Evolutionary conservation across 1,140 invertebrate species (phyloP).

Genomic region (Oscheius sp.): DNA sequence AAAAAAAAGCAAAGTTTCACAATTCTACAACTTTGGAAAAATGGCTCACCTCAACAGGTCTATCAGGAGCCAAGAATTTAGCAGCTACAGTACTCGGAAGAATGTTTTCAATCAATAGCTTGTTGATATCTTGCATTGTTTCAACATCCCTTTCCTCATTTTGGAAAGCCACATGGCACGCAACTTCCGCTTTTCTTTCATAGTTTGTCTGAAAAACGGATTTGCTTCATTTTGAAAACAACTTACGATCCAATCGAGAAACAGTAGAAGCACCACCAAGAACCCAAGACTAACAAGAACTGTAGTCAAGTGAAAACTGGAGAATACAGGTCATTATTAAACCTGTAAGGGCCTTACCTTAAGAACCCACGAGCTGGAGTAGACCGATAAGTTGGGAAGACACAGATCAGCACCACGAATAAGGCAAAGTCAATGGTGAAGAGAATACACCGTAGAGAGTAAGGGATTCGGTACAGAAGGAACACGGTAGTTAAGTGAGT

Average conservation of each 20-base stretch:
- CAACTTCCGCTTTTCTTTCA: slow-evolving; percentile 55
- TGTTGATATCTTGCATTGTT: slow-evolving; percentile 79
- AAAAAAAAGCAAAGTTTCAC: slow-evolving; percentile 12
- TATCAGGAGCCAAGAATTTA: slow-evolving; percentile 75
- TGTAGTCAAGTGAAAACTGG: slow-evolving; percentile 57
- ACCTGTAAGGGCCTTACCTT: slow-evolving; percentile 24
- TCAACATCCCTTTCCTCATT: slow-evolving; percentile 88
- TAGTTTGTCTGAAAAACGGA: slow-evolving; percentile 55
- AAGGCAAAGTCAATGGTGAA: slow-evolving; percentile 17
- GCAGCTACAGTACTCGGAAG: slow-evolving; percentile 86
- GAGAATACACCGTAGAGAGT: slow-evolving; percentile 52
- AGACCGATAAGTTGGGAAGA: slow-evolving; percentile 39
- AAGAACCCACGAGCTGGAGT: slow-evolving; percentile 8
- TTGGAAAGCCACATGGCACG: slow-evolving; percentile 63
- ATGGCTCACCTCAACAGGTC: slow-evolving; percentile 60
- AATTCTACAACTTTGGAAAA: slow-evolving; percentile 4
- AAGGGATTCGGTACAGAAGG: slow-evolving; percentile 54
- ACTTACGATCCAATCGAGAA: slow-evolving; percentile 61
- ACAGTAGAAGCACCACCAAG: slow-evolving; percentile 53
- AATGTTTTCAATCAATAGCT: slow-evolving; percentile 85
- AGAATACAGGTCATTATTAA: no score
- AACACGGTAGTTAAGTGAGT: slow-evolving; percentile 55
- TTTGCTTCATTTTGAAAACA: background rate
- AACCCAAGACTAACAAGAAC: slow-evolving; percentile 54
- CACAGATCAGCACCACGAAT: slow-evolving; percentile 14